Evolutionary conservation across 2,797 vertebrate species (phyloP).

Genomic region (Pelodytes ibericus): DNA sequence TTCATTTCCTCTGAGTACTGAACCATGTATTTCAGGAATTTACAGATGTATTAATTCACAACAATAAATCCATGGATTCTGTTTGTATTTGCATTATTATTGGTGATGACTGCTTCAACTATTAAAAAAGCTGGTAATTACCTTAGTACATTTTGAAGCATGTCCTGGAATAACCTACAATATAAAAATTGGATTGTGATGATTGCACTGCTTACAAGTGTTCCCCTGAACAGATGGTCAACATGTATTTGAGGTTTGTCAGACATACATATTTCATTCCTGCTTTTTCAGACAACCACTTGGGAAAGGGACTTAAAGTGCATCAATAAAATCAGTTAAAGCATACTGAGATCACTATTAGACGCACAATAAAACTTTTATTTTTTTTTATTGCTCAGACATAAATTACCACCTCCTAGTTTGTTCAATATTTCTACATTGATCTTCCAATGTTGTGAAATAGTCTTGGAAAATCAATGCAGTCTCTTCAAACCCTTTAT

Average conservation of each 20-base stretch:
- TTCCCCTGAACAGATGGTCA: constrained; percentile 19
- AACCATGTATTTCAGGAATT: too few species aligned
- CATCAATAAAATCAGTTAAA: constrained; percentile 52
- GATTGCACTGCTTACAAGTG: not conserved
- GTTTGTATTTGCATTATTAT: too few species aligned
- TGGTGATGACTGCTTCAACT: too few species aligned
- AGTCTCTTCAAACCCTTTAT: constrained; percentile 33
- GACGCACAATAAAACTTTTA: constrained; percentile 47
- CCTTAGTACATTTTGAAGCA: not conserved
- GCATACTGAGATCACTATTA: constrained; percentile 47
- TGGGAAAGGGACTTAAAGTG: constrained; percentile 36
- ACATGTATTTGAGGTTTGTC: constrained; percentile 30
- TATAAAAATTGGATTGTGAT: not conserved
- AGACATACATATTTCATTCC: constrained; percentile 23
- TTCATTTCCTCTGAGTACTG: too few species aligned
- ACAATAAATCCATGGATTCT: too few species aligned
- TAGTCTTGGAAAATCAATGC: constrained; percentile 49
- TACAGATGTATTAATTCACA: too few species aligned
- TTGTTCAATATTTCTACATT: constrained; percentile 52
- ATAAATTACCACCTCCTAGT: constrained; percentile 46
- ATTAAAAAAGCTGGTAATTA: not conserved
- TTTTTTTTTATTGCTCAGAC: constrained; percentile 38
- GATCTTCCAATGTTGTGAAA: constrained; percentile 53
- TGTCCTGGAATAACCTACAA: constrained; percentile 2
- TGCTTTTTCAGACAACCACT: constrained; percentile 29